phyloP scores from a whole-genome alignment of 2,113 vertebrate genomes.

The Conger conger region DNA sequence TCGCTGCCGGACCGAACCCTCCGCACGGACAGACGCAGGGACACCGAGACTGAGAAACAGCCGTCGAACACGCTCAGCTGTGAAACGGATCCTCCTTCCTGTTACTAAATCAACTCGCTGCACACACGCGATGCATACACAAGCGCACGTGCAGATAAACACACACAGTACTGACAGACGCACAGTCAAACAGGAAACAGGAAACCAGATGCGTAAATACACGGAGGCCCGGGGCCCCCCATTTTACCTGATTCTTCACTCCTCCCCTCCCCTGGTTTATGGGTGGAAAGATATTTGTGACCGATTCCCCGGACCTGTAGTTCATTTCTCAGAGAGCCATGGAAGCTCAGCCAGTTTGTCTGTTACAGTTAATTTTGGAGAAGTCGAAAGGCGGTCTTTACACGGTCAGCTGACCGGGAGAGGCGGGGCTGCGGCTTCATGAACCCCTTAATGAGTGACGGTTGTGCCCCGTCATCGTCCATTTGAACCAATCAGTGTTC shows the following conservation, averaged over 20 bases:
- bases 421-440: neutral
- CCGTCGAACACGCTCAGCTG: neutral
- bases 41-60: neutral
- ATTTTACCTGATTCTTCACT: neutral
- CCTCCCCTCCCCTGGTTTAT: neutral
- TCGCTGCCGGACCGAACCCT: conserved; percentile 5
- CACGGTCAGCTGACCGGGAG: neutral
- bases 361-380: conserved; percentile 10
- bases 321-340: neutral
- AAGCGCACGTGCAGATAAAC: neutral
- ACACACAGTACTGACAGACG: neutral
- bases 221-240: neutral
- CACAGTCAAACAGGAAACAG: neutral
- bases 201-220: neutral
- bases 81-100: neutral
- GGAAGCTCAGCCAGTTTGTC: conserved; percentile 6
- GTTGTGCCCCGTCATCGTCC: neutral
- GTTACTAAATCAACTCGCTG: neutral
- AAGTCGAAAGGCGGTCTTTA: neutral
- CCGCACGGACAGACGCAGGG: neutral
- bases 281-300: neutral
- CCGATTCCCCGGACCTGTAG: neutral
- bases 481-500: neutral
- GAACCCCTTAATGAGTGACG: neutral
- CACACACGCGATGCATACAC: neutral